Evolutionary conservation across 2,797 vertebrate species (phyloP), one percentile per base, ranked within the genome.

Genomic region (Otus scops): DNA sequence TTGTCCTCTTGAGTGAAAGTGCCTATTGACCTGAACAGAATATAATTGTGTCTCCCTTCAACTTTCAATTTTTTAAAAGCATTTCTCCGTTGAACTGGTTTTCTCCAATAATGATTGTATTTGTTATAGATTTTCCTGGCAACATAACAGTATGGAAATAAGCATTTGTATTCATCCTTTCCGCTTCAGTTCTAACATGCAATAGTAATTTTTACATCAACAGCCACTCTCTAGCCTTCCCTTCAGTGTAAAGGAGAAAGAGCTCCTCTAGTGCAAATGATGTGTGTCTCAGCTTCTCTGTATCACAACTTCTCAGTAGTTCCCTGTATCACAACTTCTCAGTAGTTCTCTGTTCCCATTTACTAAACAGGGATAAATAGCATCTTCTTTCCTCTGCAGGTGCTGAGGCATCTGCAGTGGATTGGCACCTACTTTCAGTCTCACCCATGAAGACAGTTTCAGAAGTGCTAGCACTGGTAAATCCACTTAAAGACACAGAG

Each of bases 21-120:
- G 63, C 26, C 76, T 93, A 75, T 93, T 95, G 93, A 95, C 77
- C 80, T 34, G 68, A 88, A 78, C 48, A 70, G 85, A 95, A 92
- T 45, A 85, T 71, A 92, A 87, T 88, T 86, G 48, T 89, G 68
- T 83, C 85, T 95, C 69, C 9, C 26, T 87, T 92, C 7, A 85
- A 50, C 61, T 88, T 94, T 68, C 65, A 89, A 50, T 54, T 85
- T 93, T 90, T 94, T 36, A 74, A 81, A 92, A 88, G 8, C 41
- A 47, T 90, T 90, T 88, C 47, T 89, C 23, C 3, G 5, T 74
- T 94, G 77, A 82, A 64, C 45, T 81, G 26, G 14, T 38, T 57
- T 91, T 87, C 75, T 85, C 56, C 56, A 74, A 21, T 78, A 81
- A 79, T 36, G 50, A 28, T 19, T 3, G 2, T 75, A 59, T 85